Evolutionary conservation across 1,140 invertebrate genomes (phyloP), one percentile per base, ranked within the genome.

Genomic region (Drosophila rufa): DNA sequence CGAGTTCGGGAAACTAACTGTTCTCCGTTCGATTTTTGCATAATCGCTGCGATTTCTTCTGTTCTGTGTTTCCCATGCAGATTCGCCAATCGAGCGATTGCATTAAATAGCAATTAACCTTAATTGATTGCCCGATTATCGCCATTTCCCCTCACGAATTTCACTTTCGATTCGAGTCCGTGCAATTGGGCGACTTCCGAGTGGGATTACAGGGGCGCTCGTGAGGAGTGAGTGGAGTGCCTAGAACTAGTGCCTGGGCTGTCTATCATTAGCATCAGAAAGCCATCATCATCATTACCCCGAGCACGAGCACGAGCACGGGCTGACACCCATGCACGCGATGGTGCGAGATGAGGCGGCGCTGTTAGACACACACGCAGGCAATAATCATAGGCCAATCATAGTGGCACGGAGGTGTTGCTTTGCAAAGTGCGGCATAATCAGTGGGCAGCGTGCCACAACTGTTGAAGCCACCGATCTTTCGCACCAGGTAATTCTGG

Each of bases 81-180:
- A 59, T 79, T 64, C 74, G 61, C 30, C 19, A 36, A 22, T 36
- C 51, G 17, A 38, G 51, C 71, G 78, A 71, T 87, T 83, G 84
- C 82, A 82, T 86, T 80, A 87, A 86, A 86, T 66, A 50, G 83
- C 71, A 87, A 87, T 87, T 87, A 87, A 90, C 84, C 84, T 79
- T 87, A 87, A 87, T 87, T 87, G 84, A 87, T 87, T 89, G 77
- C 76, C 65, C 84, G 85, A 87, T 90, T 89, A 87, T 90, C 77
- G 76, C 62, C 50, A 45, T 50, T 59, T 40, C 70, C 57, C 71
- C 53, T 47, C 62, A 64, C 61, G 65, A 78, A 84, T 90, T 90
- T 89, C 84, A 90, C 84, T 89, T 89, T 89, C 85, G 22, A 25
- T 25, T 25, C 22, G 3, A 75, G 80, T 50, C 14, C 12, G 14